Evolutionary conservation across 2,797 vertebrate species (phyloP).

Genomic region (Allobates femoralis): DNA sequence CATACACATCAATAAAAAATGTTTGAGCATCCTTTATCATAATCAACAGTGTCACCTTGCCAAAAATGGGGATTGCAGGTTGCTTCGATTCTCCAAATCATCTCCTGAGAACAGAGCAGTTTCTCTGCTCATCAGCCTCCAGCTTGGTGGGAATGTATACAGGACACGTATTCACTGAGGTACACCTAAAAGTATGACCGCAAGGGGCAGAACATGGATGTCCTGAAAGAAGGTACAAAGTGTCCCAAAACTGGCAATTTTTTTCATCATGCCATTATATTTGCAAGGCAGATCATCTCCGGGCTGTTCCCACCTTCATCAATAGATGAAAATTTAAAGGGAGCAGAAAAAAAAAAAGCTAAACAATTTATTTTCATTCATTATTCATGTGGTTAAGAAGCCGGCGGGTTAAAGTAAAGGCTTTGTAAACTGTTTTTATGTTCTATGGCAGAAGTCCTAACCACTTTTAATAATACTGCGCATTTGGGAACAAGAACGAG

Average conservation of each 20-base stretch:
- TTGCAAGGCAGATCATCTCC: slow-evolving; percentile 9
- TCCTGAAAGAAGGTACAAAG: background rate
- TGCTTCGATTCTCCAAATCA: background rate
- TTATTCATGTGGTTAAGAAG: slow-evolving; percentile 55
- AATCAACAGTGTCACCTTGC: too few species aligned
- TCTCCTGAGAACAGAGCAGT: background rate
- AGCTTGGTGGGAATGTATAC: too few species aligned
- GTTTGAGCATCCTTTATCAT: too few species aligned
- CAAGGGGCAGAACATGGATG: background rate
- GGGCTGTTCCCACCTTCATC: slow-evolving; percentile 40
- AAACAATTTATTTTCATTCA: slow-evolving; percentile 57
- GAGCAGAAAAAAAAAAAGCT: slow-evolving; percentile 11
- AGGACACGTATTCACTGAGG: background rate
- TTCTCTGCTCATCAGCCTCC: too few species aligned
- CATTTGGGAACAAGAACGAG: slow-evolving; percentile 27
- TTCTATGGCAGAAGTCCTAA: slow-evolving; percentile 49
- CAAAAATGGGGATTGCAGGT: background rate
- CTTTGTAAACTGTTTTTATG: slow-evolving; percentile 51
- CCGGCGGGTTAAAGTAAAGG: slow-evolving; percentile 54
- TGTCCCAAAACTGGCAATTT: background rate
- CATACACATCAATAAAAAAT: background rate
- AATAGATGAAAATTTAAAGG: slow-evolving; percentile 49
- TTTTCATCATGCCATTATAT: slow-evolving; percentile 27
- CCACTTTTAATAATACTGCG: slow-evolving; percentile 34
- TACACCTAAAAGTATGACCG: background rate